Conservation (phyloP, 2,113 vertebrate species). For the Australoheros scitulus region DNA sequence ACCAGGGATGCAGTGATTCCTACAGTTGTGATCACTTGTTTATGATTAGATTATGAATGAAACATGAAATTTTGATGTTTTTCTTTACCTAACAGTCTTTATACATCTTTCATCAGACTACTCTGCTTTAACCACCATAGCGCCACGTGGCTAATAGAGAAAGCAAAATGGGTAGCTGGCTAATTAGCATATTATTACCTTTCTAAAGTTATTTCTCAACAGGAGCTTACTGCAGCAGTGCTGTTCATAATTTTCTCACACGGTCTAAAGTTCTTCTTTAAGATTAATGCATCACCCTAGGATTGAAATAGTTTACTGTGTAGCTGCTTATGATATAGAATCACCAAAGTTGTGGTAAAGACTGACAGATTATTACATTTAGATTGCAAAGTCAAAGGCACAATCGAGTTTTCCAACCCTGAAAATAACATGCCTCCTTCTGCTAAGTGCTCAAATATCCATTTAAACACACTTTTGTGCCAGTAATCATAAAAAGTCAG, state of each 20-base stretch:
- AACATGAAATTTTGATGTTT: not conserved
- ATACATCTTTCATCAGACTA: not conserved
- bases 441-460: not conserved
- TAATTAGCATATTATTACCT: not conserved
- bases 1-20: not conserved
- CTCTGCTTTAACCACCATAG: not conserved
- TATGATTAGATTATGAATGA: not conserved
- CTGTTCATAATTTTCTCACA: not conserved
- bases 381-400: not conserved
- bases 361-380: not conserved
- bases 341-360: not conserved
- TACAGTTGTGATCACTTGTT: not conserved
- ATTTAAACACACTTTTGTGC: not conserved
- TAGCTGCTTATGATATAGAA: not conserved
- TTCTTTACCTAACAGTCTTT: not conserved
- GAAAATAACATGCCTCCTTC: not conserved
- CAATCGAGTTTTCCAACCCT: not conserved
- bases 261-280: not conserved
- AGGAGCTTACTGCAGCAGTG: not conserved
- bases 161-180: not conserved
- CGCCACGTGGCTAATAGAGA: not conserved
- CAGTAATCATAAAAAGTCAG: not conserved
- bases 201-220: not conserved
- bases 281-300: not conserved
- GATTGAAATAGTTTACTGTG: fast-evolving